Base-by-base conservation (phyloP, 2,888 invertebrate species). In the Emmelina monodactyla region DNA sequence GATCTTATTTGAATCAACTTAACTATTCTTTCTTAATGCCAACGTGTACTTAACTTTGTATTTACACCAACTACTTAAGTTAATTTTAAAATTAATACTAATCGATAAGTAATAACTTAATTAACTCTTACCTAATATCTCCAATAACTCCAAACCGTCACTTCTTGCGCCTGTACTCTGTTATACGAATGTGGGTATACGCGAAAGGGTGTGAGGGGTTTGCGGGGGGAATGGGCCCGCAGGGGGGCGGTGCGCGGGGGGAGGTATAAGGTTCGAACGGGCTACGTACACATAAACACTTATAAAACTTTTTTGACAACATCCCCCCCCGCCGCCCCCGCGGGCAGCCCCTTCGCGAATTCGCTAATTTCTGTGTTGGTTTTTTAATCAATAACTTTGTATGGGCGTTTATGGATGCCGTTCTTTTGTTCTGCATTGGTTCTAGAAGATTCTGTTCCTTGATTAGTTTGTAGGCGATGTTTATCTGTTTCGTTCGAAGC, bases 251-350 rank as follows among this genome's bases (percentile, higher is more conserved):
- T 50, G 44, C 50, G 44, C 49, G 47, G 53, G 53, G 53, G 52
- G n/a, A n/a, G n/a, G n/a, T n/a, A n/a, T n/a, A n/a, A n/a, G n/a
- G n/a, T n/a, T n/a, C n/a, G n/a, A n/a, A n/a, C n/a, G n/a, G n/a
- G 58, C 53, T 64, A 65, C 73, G 62, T 67, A 68, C 70, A 71
- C 69, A 79, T 79, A 79, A 79, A 79, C 79, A 79, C 78, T 79
- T 79, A 79, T 78, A 79, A 78, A 75, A 78, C 64, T 79, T 78
- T 78, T 78, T 79, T 79, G 79, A 79, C 79, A 79, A 78, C 78
- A 73, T 58, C 69, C 61, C 52, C 59, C 59, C 55, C 51, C 50
- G 49, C 46, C 44, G 55, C 49, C 66, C 62, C 66, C 58, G 61
- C 62, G 70, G n/a, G n/a, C n/a, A 49, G 46, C 44, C 56, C 49